Evolutionary conservation across 2,797 vertebrate species (phyloP).

Genomic region (Rhodeus uyekii): DNA sequence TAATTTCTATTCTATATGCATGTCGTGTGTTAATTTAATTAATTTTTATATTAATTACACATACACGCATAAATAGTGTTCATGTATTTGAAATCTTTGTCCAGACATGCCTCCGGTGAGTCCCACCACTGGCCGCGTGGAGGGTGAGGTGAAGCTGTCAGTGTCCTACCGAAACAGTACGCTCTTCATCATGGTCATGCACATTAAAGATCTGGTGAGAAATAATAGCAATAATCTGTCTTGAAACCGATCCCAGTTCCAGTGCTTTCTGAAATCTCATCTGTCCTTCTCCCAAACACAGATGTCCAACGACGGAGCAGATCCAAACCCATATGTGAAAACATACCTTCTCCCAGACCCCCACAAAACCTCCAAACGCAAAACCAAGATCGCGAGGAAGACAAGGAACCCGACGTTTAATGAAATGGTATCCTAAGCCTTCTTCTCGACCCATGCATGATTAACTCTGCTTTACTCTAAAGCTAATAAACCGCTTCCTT

Average conservation of each 20-base stretch:
- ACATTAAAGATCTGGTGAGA: slow-evolving; percentile 83
- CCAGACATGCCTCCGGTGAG: slow-evolving; percentile 83
- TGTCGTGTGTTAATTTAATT: too few relatives aligned
- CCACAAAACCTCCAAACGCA: slow-evolving; percentile 95
- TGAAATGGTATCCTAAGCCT: slow-evolving; percentile 85
- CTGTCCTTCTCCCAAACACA: slow-evolving; percentile 56
- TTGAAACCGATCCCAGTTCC: background rate
- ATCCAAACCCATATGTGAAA: slow-evolving; percentile 98
- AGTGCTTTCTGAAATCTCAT: background rate
- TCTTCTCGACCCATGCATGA: background rate
- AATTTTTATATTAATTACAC: too few relatives aligned
- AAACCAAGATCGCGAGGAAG: slow-evolving; percentile 95
- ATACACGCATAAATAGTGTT: background rate
- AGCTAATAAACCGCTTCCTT: background rate
- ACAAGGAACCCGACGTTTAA: slow-evolving; percentile 98
- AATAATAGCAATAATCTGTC: background rate
- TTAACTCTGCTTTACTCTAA: background rate
- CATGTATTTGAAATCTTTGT: background rate
- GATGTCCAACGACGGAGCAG: slow-evolving; percentile 93
- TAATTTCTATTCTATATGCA: too few relatives aligned
- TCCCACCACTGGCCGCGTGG: slow-evolving; percentile 88
- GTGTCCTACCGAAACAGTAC: slow-evolving; percentile 96
- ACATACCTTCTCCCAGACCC: slow-evolving; percentile 96
- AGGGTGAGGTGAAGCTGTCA: slow-evolving; percentile 95
- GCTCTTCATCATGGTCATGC: slow-evolving; percentile 99